These are phyloP conservation scores for Mionectes olivaceus DNA, from an alignment of 2,797 vertebrate species.

Conservation along the genomic window DNA sequence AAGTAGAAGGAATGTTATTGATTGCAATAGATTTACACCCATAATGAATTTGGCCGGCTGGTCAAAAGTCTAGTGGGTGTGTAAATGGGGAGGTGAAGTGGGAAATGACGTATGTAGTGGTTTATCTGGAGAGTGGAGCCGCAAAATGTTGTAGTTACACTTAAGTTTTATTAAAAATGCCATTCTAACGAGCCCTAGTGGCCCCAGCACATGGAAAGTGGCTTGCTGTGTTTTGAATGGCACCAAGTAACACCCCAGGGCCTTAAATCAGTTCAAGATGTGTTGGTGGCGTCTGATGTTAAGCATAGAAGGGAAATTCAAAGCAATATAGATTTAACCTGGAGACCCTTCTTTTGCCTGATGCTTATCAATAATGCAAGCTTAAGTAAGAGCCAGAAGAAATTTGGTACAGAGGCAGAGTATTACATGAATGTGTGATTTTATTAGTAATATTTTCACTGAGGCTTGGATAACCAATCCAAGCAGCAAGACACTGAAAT, in stretches of 20 bases:
- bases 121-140: conserved; percentile 54
- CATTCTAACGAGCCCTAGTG: conserved; percentile 73
- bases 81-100: conserved; percentile 42
- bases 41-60: conserved; percentile 64
- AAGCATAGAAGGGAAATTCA: conserved; percentile 70
- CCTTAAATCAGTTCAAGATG: conserved; percentile 79
- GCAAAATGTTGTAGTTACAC: conserved; percentile 56
- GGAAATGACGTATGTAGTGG: conserved; percentile 42
- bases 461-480: background rate
- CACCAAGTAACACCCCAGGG: conserved; percentile 67
- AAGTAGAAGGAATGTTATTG: conserved; percentile 67
- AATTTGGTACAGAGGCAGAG: background rate
- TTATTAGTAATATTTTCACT: conserved; percentile 32
- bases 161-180: conserved; percentile 78
- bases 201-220: conserved; percentile 73
- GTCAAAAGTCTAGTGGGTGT: conserved; percentile 52
- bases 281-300: conserved; percentile 72
- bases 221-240: conserved; percentile 75
- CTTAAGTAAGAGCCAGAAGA: conserved; percentile 8
- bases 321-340: conserved; percentile 72
- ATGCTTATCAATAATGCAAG: conserved; percentile 62
- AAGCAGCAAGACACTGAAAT: background rate
- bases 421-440: background rate
- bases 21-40: conserved; percentile 68
- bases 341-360: conserved; percentile 49